Evolutionary conservation across 2,797 vertebrate genomes (phyloP).

Genomic region (Tinamus major): DNA sequence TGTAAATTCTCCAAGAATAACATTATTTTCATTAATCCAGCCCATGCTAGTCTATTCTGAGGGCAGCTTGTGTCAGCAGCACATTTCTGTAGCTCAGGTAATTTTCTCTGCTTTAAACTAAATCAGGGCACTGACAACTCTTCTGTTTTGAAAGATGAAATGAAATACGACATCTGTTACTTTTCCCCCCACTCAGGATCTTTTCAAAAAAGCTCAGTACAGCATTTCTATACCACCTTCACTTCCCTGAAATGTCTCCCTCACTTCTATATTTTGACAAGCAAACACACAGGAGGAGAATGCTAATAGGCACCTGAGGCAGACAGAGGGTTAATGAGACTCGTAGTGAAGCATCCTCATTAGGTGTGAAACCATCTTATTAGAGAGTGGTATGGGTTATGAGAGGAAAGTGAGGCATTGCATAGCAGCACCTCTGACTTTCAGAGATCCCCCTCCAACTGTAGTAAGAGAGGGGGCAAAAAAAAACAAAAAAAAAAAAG

Average conservation of each 20-base stretch:
- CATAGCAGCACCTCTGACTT: neutral
- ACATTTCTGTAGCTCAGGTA: conserved; percentile 10
- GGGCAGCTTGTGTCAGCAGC: neutral
- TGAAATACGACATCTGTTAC: neutral
- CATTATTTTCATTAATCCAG: conserved; percentile 15
- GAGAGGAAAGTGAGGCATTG: neutral
- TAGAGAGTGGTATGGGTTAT: neutral
- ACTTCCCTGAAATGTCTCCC: neutral
- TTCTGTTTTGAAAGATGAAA: conserved; percentile 3
- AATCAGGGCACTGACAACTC: neutral
- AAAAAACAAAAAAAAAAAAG: neutral
- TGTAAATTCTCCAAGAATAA: neutral
- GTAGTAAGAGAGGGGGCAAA: fast-evolving
- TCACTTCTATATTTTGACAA: neutral
- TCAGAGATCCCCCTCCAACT: neutral
- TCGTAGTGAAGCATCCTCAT: neutral
- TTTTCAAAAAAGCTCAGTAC: neutral
- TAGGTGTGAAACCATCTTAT: neutral
- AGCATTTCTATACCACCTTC: neutral
- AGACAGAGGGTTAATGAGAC: conserved; percentile 9
- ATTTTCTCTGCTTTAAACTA: conserved; percentile 22
- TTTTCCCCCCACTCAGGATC: neutral
- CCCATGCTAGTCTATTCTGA: neutral
- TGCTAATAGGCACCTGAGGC: neutral
- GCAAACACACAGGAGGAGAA: conserved; percentile 6